Percentiles rank a stretch among this genome's conserved stretches.
Conservation (phyloP, 2,888 invertebrate species). For the Ernsta delagoae region DNA sequence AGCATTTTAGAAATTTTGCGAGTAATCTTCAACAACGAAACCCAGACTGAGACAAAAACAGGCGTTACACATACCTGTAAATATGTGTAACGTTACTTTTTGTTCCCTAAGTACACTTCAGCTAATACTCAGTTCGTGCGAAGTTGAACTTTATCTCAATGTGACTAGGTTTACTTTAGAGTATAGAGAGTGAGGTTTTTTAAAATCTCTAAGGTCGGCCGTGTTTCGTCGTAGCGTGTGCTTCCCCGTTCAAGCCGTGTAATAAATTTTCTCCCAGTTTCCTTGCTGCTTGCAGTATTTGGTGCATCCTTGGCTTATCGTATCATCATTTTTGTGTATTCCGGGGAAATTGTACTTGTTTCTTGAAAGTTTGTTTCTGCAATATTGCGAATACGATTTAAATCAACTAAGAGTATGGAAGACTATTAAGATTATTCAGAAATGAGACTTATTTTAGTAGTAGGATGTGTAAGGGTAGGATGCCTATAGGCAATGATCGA, state of each 20-base stretch:
- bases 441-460: no score
- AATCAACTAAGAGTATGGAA: no score
- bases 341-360: not conserved
- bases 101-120: constrained; percentile 21
- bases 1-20: constrained; percentile 36
- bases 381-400: no score
- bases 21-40: constrained; percentile 36
- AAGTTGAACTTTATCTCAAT: constrained; percentile 6
- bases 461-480: no score
- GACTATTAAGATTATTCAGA: no score
- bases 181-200: not conserved
- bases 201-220: constrained; percentile 24
- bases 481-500: no score
- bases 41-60: constrained; percentile 36
- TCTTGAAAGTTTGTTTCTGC: not conserved
- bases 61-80: constrained; percentile 31
- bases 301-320: constrained; percentile 18
- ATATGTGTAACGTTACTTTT: constrained; percentile 34
- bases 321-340: constrained; percentile 18
- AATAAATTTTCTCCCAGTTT: constrained; percentile 26
- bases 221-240: constrained; percentile 25
- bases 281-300: constrained; percentile 16
- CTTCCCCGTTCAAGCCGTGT: constrained; percentile 17
- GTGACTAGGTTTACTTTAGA: not conserved
- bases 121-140: not conserved